phyloP scores from a whole-genome alignment of 2,888 invertebrate genomes.

The Drosophila mimica region DNA sequence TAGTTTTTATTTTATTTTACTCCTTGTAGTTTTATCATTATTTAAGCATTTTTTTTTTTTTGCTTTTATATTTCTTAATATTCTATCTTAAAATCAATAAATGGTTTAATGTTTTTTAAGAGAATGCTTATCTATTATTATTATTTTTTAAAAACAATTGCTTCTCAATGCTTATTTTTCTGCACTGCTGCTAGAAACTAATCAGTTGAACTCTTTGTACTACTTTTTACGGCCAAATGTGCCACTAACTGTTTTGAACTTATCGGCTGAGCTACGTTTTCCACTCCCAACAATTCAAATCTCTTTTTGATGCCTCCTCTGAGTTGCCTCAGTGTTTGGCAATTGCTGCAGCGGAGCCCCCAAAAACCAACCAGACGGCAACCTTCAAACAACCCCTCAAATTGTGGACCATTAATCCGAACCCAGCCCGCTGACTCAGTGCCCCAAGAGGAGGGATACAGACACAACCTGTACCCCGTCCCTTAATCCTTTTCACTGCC shows the following conservation, averaged over 20 bases:
- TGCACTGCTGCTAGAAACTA: neutral
- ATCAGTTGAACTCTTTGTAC: neutral
- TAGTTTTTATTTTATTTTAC: neutral
- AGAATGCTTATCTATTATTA: neutral
- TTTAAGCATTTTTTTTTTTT: too few relatives aligned
- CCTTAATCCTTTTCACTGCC: neutral
- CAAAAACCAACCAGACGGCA: slow-evolving; percentile 9
- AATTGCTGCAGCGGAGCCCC: neutral
- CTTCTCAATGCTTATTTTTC: neutral
- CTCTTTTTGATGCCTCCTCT: slow-evolving; percentile 27
- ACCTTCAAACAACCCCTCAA: slow-evolving; percentile 44
- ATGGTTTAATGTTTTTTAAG: neutral
- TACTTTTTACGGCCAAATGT: neutral
- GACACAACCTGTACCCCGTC: neutral
- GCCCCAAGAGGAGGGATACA: neutral
- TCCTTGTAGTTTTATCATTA: neutral
- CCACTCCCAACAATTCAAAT: neutral
- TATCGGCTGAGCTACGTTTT: slow-evolving; percentile 9
- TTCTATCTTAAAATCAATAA: neutral
- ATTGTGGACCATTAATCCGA: slow-evolving; percentile 51
- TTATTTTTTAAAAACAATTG: neutral
- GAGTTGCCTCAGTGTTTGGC: slow-evolving; percentile 24
- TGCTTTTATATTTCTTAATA: neutral
- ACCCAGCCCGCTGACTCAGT: neutral
- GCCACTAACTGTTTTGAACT: neutral